Percentiles rank a stretch among this genome's conserved stretches.
phyloP scores from a whole-genome alignment of 2,888 invertebrate genomes.

The Incurvaria masculella region DNA sequence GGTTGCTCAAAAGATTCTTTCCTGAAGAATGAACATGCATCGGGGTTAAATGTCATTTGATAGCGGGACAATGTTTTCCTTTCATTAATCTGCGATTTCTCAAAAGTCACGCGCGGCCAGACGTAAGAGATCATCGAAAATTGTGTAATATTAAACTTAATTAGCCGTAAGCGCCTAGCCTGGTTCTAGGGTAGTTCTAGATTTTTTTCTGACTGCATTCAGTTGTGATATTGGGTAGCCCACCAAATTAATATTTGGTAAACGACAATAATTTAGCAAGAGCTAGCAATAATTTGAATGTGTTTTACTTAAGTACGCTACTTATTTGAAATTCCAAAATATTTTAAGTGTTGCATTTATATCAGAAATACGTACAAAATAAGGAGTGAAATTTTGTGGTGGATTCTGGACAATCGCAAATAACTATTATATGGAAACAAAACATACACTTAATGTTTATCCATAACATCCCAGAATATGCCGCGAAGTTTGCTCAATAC shows the following conservation, averaged over 20 bases:
- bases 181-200: background rate
- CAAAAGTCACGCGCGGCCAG: background rate
- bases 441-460: no score
- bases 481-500: no score
- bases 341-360: background rate
- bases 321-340: background rate
- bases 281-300: background rate
- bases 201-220: background rate
- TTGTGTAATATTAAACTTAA: background rate
- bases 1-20: no score
- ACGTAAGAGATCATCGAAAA: background rate
- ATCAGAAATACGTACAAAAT: background rate
- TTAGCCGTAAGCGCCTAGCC: background rate
- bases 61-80: no score
- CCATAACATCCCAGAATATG: no score
- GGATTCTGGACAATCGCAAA: no score
- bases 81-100: no score
- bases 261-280: background rate
- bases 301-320: no score
- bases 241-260: background rate
- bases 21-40: no score
- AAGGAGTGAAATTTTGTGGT: background rate
- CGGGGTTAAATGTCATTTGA: no score
- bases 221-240: background rate
- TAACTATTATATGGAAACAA: no score